phyloP scores from a whole-genome alignment of 1,140 invertebrate species.

The Aricia agestis region DNA sequence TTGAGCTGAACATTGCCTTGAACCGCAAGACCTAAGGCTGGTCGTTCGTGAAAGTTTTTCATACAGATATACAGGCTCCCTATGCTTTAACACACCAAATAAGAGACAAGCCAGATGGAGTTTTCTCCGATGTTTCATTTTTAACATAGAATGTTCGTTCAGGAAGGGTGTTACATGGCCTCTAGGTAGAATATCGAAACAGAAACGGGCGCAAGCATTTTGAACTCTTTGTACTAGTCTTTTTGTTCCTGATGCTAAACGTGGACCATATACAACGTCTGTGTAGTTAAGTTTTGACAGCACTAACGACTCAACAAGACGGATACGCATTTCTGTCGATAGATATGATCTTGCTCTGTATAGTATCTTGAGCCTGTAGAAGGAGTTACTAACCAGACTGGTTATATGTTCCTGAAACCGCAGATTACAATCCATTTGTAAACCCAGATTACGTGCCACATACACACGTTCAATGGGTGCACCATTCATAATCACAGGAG shows the following conservation, averaged over 20 bases:
- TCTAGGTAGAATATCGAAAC: neutral
- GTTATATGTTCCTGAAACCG: neutral
- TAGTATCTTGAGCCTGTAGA: neutral
- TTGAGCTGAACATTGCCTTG: neutral
- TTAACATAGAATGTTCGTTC: too few relatives aligned
- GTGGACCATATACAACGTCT: neutral
- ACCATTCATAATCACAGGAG: neutral
- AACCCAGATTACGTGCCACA: neutral
- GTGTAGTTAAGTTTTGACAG: slow-evolving; percentile 10
- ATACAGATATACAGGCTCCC: neutral
- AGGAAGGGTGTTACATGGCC: neutral
- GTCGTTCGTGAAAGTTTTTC: neutral
- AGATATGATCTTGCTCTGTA: neutral
- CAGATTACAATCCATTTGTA: neutral
- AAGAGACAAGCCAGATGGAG: too few relatives aligned
- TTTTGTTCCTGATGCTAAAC: neutral
- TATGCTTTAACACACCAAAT: neutral
- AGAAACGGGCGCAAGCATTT: slow-evolving; percentile 3
- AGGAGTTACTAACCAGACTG: neutral
- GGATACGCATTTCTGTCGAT: neutral
- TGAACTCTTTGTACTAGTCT: neutral
- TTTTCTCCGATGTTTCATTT: neutral
- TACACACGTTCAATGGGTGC: neutral
- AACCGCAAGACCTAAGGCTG: neutral
- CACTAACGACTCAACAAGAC: neutral